These are phyloP conservation scores for Patella ulyssiponensis DNA, from an alignment of 2,888 invertebrate genomes.

Conservation along the genomic window DNA sequence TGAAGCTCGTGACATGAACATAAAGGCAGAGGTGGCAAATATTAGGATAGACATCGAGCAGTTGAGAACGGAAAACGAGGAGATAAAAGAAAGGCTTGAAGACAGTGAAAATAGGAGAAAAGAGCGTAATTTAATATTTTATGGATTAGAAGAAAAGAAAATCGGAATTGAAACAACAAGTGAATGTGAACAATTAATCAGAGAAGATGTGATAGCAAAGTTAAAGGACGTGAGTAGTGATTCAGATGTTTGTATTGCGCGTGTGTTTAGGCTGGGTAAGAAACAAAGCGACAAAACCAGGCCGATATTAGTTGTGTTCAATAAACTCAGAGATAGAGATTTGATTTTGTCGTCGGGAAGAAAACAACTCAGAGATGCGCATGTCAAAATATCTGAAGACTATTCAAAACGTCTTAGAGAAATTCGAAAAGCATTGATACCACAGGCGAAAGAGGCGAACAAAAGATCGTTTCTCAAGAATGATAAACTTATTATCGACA, in stretches of 20 bases:
- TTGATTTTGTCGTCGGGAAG: not conserved
- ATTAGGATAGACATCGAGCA: not conserved
- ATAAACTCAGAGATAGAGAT: not conserved
- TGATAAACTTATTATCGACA: constrained; percentile 15
- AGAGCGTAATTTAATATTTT: constrained; percentile 1
- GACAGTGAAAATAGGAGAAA: not conserved
- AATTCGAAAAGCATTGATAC: constrained; percentile 1
- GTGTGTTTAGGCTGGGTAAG: not conserved
- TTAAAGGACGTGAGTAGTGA: not conserved
- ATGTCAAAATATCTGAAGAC: constrained; percentile 8
- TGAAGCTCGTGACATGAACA: not conserved
- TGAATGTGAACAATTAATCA: not conserved
- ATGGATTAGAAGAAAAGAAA: not conserved
- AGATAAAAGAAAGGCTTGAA: not conserved
- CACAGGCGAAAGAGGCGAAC: constrained; percentile 10
- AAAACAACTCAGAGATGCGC: not conserved
- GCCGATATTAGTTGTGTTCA: not conserved
- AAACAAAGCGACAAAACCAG: not conserved
- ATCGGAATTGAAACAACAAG: not conserved
- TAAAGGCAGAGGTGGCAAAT: not conserved
- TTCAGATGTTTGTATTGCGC: not conserved
- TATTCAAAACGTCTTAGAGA: constrained; percentile 3
- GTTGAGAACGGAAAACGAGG: not conserved
- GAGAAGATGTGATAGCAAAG: not conserved
- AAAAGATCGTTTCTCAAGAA: constrained; percentile 10